Base-by-base conservation (phyloP, 2,113 vertebrate genomes). In the Platichthys flesus region DNA sequence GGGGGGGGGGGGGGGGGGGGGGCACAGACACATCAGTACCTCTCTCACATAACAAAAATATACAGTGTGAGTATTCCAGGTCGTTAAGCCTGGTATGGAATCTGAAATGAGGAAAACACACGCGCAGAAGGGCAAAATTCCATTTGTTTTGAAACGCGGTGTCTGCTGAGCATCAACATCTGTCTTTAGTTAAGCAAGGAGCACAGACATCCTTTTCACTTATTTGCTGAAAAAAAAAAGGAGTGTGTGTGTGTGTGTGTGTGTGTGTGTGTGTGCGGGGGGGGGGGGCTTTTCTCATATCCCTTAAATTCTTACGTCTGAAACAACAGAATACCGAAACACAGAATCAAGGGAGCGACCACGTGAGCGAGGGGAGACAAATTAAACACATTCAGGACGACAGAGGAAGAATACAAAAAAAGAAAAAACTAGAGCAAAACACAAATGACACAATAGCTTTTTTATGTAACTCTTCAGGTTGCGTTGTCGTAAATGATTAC, bases 191-290 rank as follows among this genome's bases (percentile, higher is more conserved):
- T 93, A 89, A 86, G 83, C 74, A 76, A 74, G 80, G 82, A 91
- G 87, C 64, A 88, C 90, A 93, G 90, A 89, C 90, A 90, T 90
- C 90, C 89, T 91, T 92, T 92, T 92, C 85, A 90, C 90, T 92
- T 90, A 91, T 87, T 90, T 82, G 88, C 85, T 66, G 83, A 88
- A 92, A 92, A 85, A 82, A 81, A 23, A 23, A 42, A 28, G 23
- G 26, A 28, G 26, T 28, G 26, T 28, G 26, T 28, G 26, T 4
- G 26, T 28, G 26, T 28, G 26, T 28, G 26, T 28, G 26, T 28
- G 26, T 28, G 26, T 28, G 26, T 28, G 26, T 28, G 26, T 28
- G 26, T 28, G 24, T 24, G 23, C 3, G 45, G 40, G 57, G 37
- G 64, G 67, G 81, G 81, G 63, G 59, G 63, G 61, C 73, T 87